A percentile compares a stretch with the other conserved stretches of the same genome.
Evolutionary conservation across 2,888 invertebrate genomes (phyloP).

Genomic region (Dolomedes plantarius): DNA sequence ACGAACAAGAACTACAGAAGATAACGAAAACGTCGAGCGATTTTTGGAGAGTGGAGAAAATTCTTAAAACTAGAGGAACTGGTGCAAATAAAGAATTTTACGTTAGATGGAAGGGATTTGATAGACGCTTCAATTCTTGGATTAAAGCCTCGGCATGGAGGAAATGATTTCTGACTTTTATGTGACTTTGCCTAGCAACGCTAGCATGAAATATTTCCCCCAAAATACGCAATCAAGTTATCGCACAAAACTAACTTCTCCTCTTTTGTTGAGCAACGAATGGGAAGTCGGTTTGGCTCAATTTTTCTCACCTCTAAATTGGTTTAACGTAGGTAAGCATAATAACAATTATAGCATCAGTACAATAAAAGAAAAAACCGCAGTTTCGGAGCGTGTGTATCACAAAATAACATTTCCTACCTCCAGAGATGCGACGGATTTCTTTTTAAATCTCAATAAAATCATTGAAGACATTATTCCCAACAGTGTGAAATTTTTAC

Average conservation of each 20-base stretch:
- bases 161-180: constrained; percentile 48
- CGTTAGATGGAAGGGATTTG: constrained; percentile 51
- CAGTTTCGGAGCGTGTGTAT: too few species aligned
- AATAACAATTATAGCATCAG: constrained; percentile 30
- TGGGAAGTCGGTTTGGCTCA: constrained; percentile 74
- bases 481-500: too few species aligned
- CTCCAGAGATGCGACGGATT: too few species aligned
- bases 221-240: constrained; percentile 74
- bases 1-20: constrained; percentile 38
- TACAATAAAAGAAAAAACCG: background rate
- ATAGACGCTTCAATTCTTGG: constrained; percentile 32
- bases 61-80: constrained; percentile 18
- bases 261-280: constrained; percentile 70
- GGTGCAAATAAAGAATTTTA: constrained; percentile 27
- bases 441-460: too few species aligned
- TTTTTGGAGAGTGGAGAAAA: constrained; percentile 36
- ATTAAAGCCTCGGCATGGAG: constrained; percentile 34
- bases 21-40: constrained; percentile 6
- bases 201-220: constrained; percentile 73
- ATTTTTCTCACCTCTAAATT: constrained; percentile 71
- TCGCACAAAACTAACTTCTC: constrained; percentile 73
- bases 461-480: too few species aligned
- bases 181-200: constrained; percentile 74
- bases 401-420: too few species aligned
- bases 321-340: constrained; percentile 23